These are phyloP conservation scores for Melieria omissa DNA, from an alignment of 2,888 invertebrate genomes.

Conservation along the genomic window DNA sequence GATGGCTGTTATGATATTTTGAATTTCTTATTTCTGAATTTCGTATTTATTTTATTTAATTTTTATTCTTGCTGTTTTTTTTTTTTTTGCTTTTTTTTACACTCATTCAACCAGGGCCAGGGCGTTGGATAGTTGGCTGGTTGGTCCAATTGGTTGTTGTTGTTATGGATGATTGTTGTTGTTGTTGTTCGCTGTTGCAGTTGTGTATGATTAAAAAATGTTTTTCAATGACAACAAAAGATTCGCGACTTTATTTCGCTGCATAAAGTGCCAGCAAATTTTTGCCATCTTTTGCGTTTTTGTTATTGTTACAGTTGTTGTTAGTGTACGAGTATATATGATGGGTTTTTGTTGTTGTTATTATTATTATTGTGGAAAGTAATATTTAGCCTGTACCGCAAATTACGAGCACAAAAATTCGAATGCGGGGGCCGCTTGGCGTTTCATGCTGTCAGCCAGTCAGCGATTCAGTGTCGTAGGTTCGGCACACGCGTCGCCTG, in stretches of 20 bases:
- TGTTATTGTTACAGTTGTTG: neutral
- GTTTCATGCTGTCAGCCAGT: no score
- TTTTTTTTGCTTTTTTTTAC: neutral
- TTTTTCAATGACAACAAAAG: neutral
- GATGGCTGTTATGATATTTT: neutral
- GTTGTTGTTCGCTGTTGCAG: no score
- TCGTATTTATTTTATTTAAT: neutral
- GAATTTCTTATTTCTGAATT: slow-evolving; percentile 4
- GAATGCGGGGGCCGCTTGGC: neutral
- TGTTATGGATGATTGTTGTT: no score
- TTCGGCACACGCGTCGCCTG: neutral
- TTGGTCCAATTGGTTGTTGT: no score
- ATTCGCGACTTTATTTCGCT: neutral
- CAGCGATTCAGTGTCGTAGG: no score
- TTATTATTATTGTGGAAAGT: slow-evolving; percentile 21
- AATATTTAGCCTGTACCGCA: slow-evolving; percentile 26
- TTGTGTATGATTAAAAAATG: no score
- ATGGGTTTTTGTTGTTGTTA: neutral
- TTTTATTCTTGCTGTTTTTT: neutral
- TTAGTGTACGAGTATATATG: neutral
- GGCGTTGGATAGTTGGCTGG: no score
- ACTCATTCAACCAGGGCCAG: no score
- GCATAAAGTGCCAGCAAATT: neutral
- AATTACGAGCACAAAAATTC: slow-evolving; percentile 13
- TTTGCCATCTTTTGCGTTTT: neutral